Conservation (phyloP, 2,888 invertebrate genomes). For the Apotomis turbidana region DNA sequence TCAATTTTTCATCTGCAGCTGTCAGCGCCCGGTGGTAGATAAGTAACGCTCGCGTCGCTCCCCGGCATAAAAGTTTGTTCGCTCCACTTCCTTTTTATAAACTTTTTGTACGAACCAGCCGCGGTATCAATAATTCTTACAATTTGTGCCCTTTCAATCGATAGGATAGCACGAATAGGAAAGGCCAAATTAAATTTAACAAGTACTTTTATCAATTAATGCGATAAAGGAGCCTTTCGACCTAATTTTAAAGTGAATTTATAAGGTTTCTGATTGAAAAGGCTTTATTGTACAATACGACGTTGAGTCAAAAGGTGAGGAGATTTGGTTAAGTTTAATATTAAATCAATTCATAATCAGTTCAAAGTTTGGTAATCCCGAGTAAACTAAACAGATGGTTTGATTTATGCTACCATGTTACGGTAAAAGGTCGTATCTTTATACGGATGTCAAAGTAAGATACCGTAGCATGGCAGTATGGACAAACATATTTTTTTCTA, state of each 20-base stretch:
- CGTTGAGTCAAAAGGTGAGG: too few species aligned
- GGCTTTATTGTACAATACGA: neutral
- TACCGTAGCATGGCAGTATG: too few species aligned
- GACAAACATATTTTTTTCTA: too few species aligned
- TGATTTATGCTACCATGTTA: too few species aligned
- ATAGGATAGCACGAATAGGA: constrained; percentile 6
- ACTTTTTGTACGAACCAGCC: constrained; percentile 75
- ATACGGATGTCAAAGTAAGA: too few species aligned
- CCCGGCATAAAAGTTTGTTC: constrained; percentile 79
- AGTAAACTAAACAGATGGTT: too few species aligned
- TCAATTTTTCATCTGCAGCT: constrained; percentile 84
- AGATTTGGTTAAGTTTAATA: too few species aligned
- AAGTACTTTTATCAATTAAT: constrained; percentile 10
- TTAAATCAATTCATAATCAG: too few species aligned
- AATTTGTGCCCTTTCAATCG: constrained; percentile 54
- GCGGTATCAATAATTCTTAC: constrained; percentile 80
- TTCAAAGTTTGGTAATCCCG: too few species aligned
- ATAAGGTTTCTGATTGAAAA: neutral
- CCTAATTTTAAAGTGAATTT: neutral
- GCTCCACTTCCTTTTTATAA: constrained; percentile 80
- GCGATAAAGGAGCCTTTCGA: neutral
- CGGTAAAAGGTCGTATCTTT: too few species aligned
- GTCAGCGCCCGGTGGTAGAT: constrained; percentile 80
- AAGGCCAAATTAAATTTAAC: constrained; percentile 12
- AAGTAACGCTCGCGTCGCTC: constrained; percentile 78